These are phyloP conservation scores for Maccullochella peelii DNA, from an alignment of 2,113 vertebrate species.

Conservation along the genomic window DNA sequence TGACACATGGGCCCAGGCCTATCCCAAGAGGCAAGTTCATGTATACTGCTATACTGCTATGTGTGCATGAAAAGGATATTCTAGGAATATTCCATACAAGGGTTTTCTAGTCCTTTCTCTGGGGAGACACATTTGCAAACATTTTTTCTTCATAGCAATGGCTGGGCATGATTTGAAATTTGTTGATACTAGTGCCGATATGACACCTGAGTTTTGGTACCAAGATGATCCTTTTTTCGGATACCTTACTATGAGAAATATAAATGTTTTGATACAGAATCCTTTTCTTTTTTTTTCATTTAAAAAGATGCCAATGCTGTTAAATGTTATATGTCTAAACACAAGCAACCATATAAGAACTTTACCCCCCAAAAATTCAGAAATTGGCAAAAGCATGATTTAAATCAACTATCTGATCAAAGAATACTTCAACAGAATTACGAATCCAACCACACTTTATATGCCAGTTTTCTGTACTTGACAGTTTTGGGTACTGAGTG, in stretches of 20 bases:
- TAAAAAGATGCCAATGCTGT: neutral
- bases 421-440: neutral
- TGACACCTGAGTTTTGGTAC: too few species aligned
- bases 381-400: neutral
- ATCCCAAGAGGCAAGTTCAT: slow-evolving; percentile 15
- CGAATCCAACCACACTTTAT: neutral
- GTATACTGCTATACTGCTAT: neutral
- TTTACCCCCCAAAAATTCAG: neutral
- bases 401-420: neutral
- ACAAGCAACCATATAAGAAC: neutral
- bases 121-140: neutral
- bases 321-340: too few species aligned
- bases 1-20: slow-evolving; percentile 30
- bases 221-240: neutral
- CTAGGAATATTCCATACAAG: neutral
- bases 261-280: neutral
- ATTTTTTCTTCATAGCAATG: neutral
- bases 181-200: too few species aligned
- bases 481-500: neutral
- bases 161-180: neutral
- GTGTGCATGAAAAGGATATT: neutral
- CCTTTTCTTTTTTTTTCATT: neutral
- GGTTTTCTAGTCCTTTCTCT: neutral
- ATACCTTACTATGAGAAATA: neutral
- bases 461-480: neutral